Conservation (phyloP, 2,113 vertebrate genomes). For the Oostethus manadensis region DNA sequence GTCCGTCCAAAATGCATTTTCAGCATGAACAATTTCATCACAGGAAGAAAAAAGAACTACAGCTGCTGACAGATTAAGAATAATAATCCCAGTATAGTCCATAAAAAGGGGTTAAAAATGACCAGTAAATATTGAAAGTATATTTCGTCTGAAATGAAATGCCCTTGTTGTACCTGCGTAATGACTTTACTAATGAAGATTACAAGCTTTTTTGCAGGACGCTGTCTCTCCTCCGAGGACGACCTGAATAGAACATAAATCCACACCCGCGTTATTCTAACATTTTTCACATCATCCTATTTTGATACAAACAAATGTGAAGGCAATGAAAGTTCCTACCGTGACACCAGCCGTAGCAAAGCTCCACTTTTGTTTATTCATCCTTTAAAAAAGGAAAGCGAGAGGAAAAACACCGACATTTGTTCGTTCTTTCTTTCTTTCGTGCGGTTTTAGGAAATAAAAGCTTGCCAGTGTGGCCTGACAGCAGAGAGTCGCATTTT, state of each 20-base stretch:
- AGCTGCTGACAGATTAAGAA: neutral
- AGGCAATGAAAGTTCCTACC: neutral
- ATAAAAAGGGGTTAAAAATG: neutral
- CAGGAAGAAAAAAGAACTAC: neutral
- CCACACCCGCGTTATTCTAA: neutral
- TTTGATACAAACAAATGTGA: neutral
- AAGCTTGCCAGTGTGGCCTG: neutral
- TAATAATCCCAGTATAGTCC: neutral
- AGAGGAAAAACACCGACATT: neutral
- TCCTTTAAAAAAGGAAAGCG: neutral
- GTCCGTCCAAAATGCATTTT: neutral
- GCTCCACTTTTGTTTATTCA: too few relatives aligned
- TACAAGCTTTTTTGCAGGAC: constrained; percentile 70
- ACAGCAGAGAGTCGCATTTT: neutral
- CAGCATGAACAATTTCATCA: too few relatives aligned
- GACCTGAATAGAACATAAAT: too few relatives aligned
- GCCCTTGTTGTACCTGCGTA: constrained; percentile 78
- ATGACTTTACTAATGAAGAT: constrained; percentile 89
- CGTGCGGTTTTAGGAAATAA: neutral
- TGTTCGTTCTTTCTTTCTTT: neutral
- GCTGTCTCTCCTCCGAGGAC: constrained; percentile 56
- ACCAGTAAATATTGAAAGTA: neutral
- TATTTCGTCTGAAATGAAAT: neutral
- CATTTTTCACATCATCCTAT: neutral
- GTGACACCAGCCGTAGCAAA: neutral